phyloP scores from a whole-genome alignment of 2,797 vertebrate genomes.

The Balearica regulorum region DNA sequence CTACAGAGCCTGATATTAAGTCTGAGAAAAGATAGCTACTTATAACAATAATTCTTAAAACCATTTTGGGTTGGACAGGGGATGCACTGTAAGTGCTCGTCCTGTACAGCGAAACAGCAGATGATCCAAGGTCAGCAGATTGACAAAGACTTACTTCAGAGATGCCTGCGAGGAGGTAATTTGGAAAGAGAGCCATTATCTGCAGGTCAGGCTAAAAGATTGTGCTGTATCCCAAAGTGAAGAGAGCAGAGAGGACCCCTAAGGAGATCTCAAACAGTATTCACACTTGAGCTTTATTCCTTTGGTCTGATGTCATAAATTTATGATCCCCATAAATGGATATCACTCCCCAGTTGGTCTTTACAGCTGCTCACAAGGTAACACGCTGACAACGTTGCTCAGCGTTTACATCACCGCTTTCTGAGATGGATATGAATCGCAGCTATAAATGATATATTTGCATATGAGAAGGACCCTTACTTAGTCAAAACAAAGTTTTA shows the following conservation, averaged over 20 bases:
- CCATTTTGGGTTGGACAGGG: neutral
- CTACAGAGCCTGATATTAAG: neutral
- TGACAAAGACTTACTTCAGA: neutral
- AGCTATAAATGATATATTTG: neutral
- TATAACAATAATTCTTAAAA: neutral
- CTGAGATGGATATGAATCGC: neutral
- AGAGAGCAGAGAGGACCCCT: neutral
- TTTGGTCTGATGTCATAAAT: neutral
- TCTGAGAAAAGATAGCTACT: neutral
- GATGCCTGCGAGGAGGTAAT: neutral
- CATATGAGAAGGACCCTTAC: neutral
- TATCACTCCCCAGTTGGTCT: neutral
- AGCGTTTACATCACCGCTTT: neutral
- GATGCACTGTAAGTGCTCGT: neutral
- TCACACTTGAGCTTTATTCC: neutral
- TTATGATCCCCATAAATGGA: neutral
- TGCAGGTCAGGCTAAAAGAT: neutral
- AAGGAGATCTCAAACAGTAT: neutral
- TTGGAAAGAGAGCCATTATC: neutral
- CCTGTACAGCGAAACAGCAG: neutral
- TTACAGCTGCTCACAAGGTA: neutral
- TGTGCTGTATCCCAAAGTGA: neutral
- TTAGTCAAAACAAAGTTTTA: neutral
- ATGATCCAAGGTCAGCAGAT: neutral
- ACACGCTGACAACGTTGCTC: neutral